Conservation (phyloP, 2,797 vertebrate species). For the Sparus aurata region DNA sequence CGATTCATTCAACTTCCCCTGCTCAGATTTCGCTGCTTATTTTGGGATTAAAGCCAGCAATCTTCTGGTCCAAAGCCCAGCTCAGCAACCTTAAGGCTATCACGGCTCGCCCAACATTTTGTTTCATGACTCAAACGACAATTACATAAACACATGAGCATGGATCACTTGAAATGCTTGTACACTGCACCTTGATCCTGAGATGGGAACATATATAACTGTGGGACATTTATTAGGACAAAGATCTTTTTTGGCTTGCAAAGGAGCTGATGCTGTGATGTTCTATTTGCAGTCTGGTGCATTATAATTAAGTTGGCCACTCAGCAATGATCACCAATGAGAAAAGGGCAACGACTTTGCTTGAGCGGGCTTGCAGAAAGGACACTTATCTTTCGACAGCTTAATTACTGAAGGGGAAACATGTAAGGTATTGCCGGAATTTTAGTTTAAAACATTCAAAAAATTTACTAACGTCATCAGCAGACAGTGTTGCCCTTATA, state of each 20-base stretch:
- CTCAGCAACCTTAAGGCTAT: conserved; percentile 37
- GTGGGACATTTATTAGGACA: conserved; percentile 56
- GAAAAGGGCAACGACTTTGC: conserved; percentile 55
- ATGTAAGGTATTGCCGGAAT: too few relatives aligned
- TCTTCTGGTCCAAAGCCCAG: conserved; percentile 30
- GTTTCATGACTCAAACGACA: conserved; percentile 34
- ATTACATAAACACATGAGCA: conserved; percentile 39
- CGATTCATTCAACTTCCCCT: conserved; percentile 34
- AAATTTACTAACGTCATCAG: too few relatives aligned
- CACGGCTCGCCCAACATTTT: conserved; percentile 15
- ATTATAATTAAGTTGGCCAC: conserved; percentile 72
- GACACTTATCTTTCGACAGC: conserved; percentile 2
- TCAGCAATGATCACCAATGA: conserved; percentile 59
- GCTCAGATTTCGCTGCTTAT: conserved; percentile 2
- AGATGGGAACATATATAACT: conserved; percentile 42
- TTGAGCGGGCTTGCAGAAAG: conserved; percentile 21
- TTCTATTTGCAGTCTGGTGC: conserved; percentile 34
- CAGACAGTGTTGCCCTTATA: too few relatives aligned
- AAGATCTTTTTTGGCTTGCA: conserved; percentile 75
- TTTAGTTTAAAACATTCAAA: too few relatives aligned
- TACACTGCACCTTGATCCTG: conserved; percentile 2
- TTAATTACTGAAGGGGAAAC: not conserved
- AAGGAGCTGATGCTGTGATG: conserved; percentile 66
- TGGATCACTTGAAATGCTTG: conserved; percentile 10
- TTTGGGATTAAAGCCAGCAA: conserved; percentile 47